Percentiles rank a stretch among this genome's conserved stretches.
Evolutionary conservation across 2,888 invertebrate species (phyloP).

Genomic region (Tachystola acroxantha): DNA sequence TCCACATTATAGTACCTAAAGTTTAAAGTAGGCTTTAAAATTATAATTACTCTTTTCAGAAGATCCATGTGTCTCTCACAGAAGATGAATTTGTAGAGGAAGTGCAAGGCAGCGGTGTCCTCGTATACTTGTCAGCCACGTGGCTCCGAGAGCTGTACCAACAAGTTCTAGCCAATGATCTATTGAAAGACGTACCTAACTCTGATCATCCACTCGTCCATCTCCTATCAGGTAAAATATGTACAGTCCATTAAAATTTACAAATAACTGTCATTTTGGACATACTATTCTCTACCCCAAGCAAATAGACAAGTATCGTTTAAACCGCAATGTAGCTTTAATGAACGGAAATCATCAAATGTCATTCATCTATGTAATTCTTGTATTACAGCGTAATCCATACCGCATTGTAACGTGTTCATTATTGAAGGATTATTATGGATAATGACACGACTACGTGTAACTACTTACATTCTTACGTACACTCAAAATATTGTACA

Average conservation of each 20-base stretch:
- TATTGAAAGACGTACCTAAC: slow-evolving; percentile 84
- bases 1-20: too few species aligned
- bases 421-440: too few species aligned
- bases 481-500: too few species aligned
- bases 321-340: too few species aligned
- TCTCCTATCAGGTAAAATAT: slow-evolving; percentile 83
- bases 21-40: too few species aligned
- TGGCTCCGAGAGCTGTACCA: slow-evolving; percentile 97
- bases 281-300: background rate
- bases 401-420: too few species aligned
- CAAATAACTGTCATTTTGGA: background rate
- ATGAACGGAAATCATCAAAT: too few species aligned
- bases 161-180: slow-evolving; percentile 85
- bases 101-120: slow-evolving; percentile 93
- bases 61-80: slow-evolving; percentile 77
- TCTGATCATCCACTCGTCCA: slow-evolving; percentile 85
- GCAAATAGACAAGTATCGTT: background rate
- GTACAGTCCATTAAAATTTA: background rate
- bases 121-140: slow-evolving; percentile 94
- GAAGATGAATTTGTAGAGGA: slow-evolving; percentile 95
- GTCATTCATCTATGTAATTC: too few species aligned
- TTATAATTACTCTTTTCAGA: slow-evolving; percentile 25
- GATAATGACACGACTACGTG: too few species aligned
- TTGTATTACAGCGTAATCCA: too few species aligned
- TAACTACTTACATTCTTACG: too few species aligned